These are phyloP conservation scores for Phthorimaea operculella DNA, from an alignment of 1,140 invertebrate species.

Conservation along the genomic window DNA sequence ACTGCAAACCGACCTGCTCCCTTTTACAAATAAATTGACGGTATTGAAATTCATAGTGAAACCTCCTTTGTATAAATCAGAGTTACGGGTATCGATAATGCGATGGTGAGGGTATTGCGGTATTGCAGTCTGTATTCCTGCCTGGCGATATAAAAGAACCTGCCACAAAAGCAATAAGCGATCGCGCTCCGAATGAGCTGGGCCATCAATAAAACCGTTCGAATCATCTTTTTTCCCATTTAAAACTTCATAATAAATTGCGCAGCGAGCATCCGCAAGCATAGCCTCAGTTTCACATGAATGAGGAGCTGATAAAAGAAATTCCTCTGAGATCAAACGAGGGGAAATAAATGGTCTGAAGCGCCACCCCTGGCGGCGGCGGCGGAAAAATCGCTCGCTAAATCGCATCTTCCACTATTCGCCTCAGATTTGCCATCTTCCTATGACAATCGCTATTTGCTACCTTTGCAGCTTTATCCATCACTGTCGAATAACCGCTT, in stretches of 20 bases:
- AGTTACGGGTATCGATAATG: constrained; percentile 1
- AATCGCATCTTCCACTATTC: constrained; percentile 13
- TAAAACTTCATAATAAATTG: constrained; percentile 40
- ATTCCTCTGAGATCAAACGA: constrained; percentile 47
- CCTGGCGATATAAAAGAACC: constrained; percentile 1
- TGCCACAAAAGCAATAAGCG: constrained; percentile 3
- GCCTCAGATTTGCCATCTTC: constrained; percentile 13
- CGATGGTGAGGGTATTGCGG: background rate
- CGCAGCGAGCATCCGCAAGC: constrained; percentile 16
- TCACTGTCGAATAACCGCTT: constrained; percentile 20
- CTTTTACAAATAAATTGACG: background rate
- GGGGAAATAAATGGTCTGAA: constrained; percentile 38
- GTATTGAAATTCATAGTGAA: background rate
- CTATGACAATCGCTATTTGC: constrained; percentile 28
- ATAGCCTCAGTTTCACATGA: constrained; percentile 34
- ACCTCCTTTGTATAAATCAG: background rate
- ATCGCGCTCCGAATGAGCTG: constrained; percentile 7
- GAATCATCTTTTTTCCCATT: constrained; percentile 25
- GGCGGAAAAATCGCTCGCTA: constrained; percentile 12
- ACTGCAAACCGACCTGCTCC: background rate
- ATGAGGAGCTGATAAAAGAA: constrained; percentile 45
- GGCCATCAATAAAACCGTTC: constrained; percentile 27
- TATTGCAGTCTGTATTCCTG: background rate
- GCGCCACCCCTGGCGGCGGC: constrained; percentile 15
- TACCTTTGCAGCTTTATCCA: constrained; percentile 23